A percentile compares a stretch with the other conserved stretches of the same genome.
Conservation (phyloP, 1,140 invertebrate species). For the Lycorma delicatula region DNA sequence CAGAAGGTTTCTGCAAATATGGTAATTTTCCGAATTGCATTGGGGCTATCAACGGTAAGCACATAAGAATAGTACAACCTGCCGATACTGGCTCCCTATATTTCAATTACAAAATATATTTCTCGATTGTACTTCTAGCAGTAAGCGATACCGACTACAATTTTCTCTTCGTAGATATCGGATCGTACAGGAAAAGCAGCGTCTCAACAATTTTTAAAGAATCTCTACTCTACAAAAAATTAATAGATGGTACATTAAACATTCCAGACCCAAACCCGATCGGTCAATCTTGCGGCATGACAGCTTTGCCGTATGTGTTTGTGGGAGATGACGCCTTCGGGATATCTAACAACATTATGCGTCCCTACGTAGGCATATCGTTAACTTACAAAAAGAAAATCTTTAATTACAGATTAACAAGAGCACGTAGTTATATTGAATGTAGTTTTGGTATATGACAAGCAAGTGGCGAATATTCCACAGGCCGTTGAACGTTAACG, state of each 20-base stretch:
- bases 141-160: conserved; percentile 38
- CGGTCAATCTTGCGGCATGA: not conserved
- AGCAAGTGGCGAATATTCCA: not conserved
- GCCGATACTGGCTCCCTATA: conserved; percentile 31
- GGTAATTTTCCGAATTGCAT: conserved; percentile 37
- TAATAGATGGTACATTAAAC: not conserved
- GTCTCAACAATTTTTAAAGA: not conserved
- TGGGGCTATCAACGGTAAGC: conserved; percentile 36
- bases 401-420: not conserved
- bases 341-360: conserved; percentile 3
- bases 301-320: not conserved
- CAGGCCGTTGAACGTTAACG: not conserved
- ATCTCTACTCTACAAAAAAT: not conserved
- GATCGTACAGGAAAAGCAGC: too few relatives aligned
- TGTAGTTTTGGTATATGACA: not conserved
- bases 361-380: not conserved
- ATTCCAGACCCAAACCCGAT: not conserved
- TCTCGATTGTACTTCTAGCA: conserved; percentile 38
- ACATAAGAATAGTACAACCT: conserved; percentile 38
- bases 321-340: conserved; percentile 2
- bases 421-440: not conserved
- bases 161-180: conserved; percentile 39
- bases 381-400: not conserved
- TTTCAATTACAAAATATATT: conserved; percentile 40
- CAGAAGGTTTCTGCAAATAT: conserved; percentile 3